Base-by-base conservation (phyloP, 2,797 vertebrate genomes). In the Eospalax fontanierii region DNA sequence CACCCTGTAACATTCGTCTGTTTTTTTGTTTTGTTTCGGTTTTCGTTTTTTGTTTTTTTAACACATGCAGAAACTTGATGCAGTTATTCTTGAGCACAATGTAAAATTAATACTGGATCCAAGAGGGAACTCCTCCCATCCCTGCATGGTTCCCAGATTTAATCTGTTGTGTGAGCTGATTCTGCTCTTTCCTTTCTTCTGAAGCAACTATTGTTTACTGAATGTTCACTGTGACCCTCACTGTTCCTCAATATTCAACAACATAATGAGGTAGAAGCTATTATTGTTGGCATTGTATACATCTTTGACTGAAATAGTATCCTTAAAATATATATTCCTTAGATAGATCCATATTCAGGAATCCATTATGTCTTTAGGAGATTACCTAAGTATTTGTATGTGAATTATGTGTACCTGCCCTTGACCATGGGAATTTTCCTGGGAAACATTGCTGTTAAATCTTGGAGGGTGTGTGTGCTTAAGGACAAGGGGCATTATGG, bases 371-470 rank as follows among this genome's bases (percentile, higher is more conserved):
- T 73, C 26, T 75, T 33, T 83, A 65, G 5, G 38, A 75, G 35
- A 89, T 82, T 80, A 87, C 59, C 57, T 88, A 40, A 21, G 1
- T 76, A 66, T 85, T 93, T 93, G 14, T 12, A 68, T 40, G 54
- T 95, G 9, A 76, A 76, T 85, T 90, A 80, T 88, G 26, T 86
- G 11, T 90, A 22, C 14, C 18, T 87, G 57, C 6, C 59, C 30
- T 89, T 90, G 35, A 95, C 63, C 85, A 43, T 82, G 26, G n/a
- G 71, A 40, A 92, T 94, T 96, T 93, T 26, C 59, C 12, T 91
- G 46, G 76, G 80, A 21, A 94, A 59, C 22, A 19, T 82, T n/a
- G 15, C 33, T 81, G 16, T 89, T 40, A 71, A 26, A 75, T 71
- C 18, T 16, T 54, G 33, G 43, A 43, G 15, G 24, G 16, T 50